These are phyloP conservation scores for Sorex fumeus DNA, from an alignment of 2,113 vertebrate genomes.

Conservation along the genomic window DNA sequence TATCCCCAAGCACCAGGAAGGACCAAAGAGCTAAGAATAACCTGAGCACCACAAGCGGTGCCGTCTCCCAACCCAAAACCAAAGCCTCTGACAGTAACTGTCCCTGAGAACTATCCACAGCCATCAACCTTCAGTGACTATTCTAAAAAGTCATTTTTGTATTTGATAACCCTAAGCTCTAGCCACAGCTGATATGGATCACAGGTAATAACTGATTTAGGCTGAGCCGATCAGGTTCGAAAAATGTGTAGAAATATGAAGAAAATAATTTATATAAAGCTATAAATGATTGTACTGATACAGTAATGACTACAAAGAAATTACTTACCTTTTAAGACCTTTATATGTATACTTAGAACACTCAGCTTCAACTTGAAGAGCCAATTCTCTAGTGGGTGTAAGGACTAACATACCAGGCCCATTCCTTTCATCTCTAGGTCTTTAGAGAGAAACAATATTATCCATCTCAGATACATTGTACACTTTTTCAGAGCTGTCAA, in stretches of 20 bases:
- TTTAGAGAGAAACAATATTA: conserved; percentile 78
- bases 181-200: background rate
- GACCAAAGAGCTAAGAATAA: too few species aligned
- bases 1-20: too few species aligned
- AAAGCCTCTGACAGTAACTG: background rate
- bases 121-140: background rate
- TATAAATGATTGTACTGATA: background rate
- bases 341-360: conserved; percentile 96
- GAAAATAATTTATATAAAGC: background rate
- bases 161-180: background rate
- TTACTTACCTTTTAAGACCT: conserved; percentile 93
- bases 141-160: background rate
- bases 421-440: conserved; percentile 87
- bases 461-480: background rate
- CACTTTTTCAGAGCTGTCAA: background rate
- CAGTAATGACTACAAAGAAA: background rate
- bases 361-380: conserved; percentile 96
- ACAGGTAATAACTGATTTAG: background rate
- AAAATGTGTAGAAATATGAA: background rate
- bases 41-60: background rate
- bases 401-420: conserved; percentile 98
- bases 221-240: background rate
- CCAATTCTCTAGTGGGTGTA: conserved; percentile 96
- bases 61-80: too few species aligned
- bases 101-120: conserved; percentile 27